Percentiles rank a stretch among this genome's conserved stretches.
phyloP scores from a whole-genome alignment of 2,888 invertebrate species.

The Xiphydria camelus region DNA sequence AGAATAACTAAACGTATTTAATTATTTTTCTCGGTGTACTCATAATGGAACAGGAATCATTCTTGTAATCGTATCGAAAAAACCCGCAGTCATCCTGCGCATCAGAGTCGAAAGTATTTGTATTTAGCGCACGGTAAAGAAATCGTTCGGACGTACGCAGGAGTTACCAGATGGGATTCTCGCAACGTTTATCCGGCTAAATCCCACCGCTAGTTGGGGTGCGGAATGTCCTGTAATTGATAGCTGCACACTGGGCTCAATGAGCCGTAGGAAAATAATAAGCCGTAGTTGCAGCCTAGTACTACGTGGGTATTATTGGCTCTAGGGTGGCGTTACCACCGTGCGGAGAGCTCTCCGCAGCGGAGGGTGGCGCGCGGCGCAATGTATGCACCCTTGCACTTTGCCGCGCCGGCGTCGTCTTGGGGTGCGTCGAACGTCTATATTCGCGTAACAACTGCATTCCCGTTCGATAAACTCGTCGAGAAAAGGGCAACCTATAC shows the following conservation, averaged over 20 bases:
- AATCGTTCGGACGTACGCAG: too few relatives aligned
- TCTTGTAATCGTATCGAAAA: too few relatives aligned
- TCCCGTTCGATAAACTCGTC: conserved; percentile 38
- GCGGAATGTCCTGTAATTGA: conserved; percentile 56
- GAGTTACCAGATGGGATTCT: conserved; percentile 53
- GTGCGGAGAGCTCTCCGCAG: conserved; percentile 25
- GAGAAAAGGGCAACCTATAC: too few relatives aligned
- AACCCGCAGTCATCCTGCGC: too few relatives aligned
- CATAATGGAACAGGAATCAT: too few relatives aligned
- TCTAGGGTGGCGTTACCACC: conserved; percentile 40
- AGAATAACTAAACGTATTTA: too few relatives aligned
- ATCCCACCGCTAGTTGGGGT: conserved; percentile 23
- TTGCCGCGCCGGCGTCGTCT: background rate
- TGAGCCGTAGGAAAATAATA: conserved; percentile 58
- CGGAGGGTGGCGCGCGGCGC: conserved; percentile 22
- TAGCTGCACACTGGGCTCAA: conserved; percentile 54
- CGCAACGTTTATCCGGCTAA: conserved; percentile 53
- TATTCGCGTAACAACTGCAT: conserved; percentile 34
- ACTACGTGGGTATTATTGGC: conserved; percentile 48
- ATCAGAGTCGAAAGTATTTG: too few relatives aligned
- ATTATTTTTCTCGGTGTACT: too few relatives aligned
- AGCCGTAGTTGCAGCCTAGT: conserved; percentile 32
- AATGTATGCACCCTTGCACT: conserved; percentile 50
- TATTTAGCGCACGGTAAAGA: too few relatives aligned
- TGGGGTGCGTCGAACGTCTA: conserved; percentile 33